A percentile compares a stretch with the other conserved stretches of the same genome.
Evolutionary conservation across 2,888 invertebrate species (phyloP).

Genomic region (Dolomedes plantarius): DNA sequence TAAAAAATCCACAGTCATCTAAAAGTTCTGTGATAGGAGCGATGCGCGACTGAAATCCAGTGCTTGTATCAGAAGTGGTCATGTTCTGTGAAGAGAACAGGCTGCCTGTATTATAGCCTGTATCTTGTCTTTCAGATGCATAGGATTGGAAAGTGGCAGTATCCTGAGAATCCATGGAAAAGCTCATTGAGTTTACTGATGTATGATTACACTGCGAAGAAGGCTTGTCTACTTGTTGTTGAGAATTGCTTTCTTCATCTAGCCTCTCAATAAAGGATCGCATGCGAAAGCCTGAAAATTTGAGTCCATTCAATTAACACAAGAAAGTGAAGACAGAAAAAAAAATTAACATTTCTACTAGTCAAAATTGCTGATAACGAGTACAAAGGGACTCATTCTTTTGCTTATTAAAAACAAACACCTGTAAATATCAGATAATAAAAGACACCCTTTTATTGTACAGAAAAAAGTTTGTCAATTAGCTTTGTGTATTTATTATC

Average conservation of each 20-base stretch:
- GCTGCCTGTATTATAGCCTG: constrained; percentile 61
- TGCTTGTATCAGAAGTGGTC: neutral
- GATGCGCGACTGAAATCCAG: constrained; percentile 32
- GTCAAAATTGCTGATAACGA: neutral
- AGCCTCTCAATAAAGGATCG: neutral
- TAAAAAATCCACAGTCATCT: constrained; percentile 50
- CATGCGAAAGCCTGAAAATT: constrained; percentile 18
- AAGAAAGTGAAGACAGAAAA: no score
- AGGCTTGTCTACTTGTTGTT: neutral
- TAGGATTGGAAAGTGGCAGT: constrained; percentile 30
- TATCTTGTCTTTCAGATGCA: constrained; percentile 47
- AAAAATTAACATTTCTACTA: neutral
- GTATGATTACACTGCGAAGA: neutral
- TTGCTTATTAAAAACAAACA: no score
- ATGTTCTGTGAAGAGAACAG: constrained; percentile 35
- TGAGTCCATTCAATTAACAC: neutral
- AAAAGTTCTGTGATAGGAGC: constrained; percentile 55
- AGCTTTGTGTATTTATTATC: no score
- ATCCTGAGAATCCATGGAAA: constrained; percentile 49
- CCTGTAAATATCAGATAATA: no score
- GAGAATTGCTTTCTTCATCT: constrained; percentile 16
- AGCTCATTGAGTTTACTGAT: constrained; percentile 34
- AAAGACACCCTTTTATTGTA: no score
- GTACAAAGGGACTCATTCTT: no score
- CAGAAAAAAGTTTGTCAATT: no score